Percentiles rank a stretch among this genome's conserved stretches.
phyloP scores from a whole-genome alignment of 2,888 invertebrate species.

The Hartigia nigra region DNA sequence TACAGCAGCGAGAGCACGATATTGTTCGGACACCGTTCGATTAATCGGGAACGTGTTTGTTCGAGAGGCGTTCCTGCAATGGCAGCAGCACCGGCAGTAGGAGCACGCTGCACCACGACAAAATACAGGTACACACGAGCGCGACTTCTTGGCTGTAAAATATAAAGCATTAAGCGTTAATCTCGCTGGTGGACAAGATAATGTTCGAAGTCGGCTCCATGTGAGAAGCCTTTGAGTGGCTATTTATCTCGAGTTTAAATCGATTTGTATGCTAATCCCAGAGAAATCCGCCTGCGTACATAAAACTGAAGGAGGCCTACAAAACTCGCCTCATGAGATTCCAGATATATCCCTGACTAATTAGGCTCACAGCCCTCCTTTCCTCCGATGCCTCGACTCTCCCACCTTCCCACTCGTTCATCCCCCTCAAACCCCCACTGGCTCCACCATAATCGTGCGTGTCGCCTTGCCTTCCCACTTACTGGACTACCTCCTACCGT shows the following conservation, averaged over 20 bases:
- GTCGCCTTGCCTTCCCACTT: slow-evolving; percentile 12
- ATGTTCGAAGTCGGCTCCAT: slow-evolving; percentile 62
- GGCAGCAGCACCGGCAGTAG: background rate
- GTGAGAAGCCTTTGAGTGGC: slow-evolving; percentile 64
- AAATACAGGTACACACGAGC: slow-evolving; percentile 7
- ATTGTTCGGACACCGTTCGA: slow-evolving; percentile 40
- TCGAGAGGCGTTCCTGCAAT: slow-evolving; percentile 11
- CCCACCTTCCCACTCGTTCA: slow-evolving; percentile 14
- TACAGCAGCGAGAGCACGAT: slow-evolving; percentile 27
- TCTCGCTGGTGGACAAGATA: slow-evolving; percentile 64
- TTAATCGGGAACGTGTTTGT: slow-evolving; percentile 40
- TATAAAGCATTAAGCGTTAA: slow-evolving; percentile 65
- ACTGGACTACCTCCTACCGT: slow-evolving; percentile 8
- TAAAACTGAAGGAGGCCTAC: slow-evolving; percentile 62
- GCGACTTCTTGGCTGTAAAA: slow-evolving; percentile 50
- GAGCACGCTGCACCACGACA: background rate
- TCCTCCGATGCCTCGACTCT: slow-evolving; percentile 25
- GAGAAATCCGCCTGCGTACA: slow-evolving; percentile 63
- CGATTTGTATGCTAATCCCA: slow-evolving; percentile 66
- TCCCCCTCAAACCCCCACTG: slow-evolving; percentile 18
- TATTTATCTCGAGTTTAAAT: slow-evolving; percentile 67
- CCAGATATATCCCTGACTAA: slow-evolving; percentile 66
- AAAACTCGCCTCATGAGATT: slow-evolving; percentile 63
- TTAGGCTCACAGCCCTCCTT: slow-evolving; percentile 56
- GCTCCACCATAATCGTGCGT: slow-evolving; percentile 17